A percentile compares a stretch with the other conserved stretches of the same genome.
These are phyloP conservation scores for Ivindomyrus marchei DNA, from an alignment of 2,113 vertebrate species.

Conservation along the genomic window DNA sequence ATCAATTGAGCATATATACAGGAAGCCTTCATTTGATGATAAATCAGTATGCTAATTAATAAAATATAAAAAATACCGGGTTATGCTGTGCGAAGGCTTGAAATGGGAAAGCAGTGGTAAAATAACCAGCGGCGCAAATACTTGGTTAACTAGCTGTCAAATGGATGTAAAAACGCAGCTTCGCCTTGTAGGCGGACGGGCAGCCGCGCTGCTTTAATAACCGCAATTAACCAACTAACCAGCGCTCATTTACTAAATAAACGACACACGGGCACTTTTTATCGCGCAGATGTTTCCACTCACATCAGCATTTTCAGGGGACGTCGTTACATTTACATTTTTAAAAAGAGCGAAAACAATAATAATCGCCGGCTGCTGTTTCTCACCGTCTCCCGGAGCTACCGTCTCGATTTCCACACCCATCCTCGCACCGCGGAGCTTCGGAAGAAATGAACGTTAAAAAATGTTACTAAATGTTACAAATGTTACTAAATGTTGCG, in stretches of 20 bases:
- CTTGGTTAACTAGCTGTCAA: neutral
- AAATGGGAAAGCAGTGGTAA: neutral
- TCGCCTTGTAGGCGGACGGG: neutral
- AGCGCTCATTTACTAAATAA: neutral
- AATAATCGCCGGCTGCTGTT: neutral
- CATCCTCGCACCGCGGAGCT: constrained; percentile 56
- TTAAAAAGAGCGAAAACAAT: neutral
- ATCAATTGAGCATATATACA: neutral
- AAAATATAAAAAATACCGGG: neutral
- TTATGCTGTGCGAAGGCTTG: neutral
- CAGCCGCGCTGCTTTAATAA: neutral
- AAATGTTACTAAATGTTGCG: neutral
- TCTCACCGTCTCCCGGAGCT: constrained; percentile 87
- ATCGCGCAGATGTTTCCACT: neutral
- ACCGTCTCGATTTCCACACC: constrained; percentile 93
- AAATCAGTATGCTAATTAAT: neutral
- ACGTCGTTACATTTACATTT: neutral
- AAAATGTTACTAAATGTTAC: neutral
- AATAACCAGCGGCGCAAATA: neutral
- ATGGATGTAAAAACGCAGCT: neutral
- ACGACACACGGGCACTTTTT: neutral
- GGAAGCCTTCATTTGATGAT: neutral
- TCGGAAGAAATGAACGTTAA: constrained; percentile 26
- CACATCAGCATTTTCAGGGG: neutral
- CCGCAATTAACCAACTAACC: neutral